Percentiles rank a stretch among this genome's conserved stretches.
These are phyloP conservation scores for Hemicentrotus pulcherrimus DNA, from an alignment of 35 echinoderm and acorn worm species.

Conservation along the genomic window DNA sequence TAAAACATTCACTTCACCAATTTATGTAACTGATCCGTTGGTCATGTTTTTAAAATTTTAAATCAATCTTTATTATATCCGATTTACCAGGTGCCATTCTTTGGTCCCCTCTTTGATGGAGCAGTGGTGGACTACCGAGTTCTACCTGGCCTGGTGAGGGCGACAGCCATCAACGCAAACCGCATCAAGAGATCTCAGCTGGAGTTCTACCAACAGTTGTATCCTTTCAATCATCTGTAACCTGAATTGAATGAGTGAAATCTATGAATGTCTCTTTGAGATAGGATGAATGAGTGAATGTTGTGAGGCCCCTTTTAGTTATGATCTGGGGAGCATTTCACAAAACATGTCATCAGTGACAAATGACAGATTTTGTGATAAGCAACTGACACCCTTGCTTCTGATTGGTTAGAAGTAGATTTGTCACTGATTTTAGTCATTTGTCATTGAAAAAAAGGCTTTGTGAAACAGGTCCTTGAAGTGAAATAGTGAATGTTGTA, in stretches of 20 bases:
- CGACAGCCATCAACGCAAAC: conserved; percentile 96
- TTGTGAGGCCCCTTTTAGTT: not conserved
- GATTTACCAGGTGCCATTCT: conserved; percentile 85
- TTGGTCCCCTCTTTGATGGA: conserved; percentile 97
- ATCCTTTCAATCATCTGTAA: conserved; percentile 67
- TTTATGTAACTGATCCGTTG: not conserved
- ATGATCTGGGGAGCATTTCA: not conserved
- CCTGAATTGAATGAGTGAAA: not conserved
- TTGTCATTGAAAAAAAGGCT: no score
- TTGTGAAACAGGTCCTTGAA: no score
- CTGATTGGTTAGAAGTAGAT: no score
- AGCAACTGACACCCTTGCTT: no score
- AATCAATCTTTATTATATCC: not conserved
- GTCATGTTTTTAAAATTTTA: not conserved
- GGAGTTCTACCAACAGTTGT: conserved; percentile 93
- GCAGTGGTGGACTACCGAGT: conserved; percentile 96
- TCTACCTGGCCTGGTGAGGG: conserved; percentile 88
- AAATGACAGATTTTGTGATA: no score
- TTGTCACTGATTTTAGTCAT: no score
- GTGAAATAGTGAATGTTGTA: no score
- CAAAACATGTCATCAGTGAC: no score
- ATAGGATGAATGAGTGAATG: not conserved
- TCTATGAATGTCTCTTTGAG: no score
- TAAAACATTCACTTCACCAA: no score
- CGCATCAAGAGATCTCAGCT: conserved; percentile 85